phyloP scores from a whole-genome alignment of 2,797 vertebrate species.

The Melanotaenia parkinsoni region DNA sequence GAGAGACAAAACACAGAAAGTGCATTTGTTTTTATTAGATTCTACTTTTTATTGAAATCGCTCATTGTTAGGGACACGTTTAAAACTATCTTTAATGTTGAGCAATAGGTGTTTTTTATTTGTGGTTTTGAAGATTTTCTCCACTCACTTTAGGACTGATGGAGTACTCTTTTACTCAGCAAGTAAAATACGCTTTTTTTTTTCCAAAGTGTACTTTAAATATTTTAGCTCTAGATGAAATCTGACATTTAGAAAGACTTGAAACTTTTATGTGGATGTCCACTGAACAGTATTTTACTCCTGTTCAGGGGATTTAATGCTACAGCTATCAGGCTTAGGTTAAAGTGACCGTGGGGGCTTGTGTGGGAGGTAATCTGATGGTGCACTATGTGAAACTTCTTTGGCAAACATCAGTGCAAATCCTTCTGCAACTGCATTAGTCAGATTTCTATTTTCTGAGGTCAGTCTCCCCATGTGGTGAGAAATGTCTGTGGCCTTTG shows the following conservation, averaged over 20 bases:
- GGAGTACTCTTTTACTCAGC: no score
- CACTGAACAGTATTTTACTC: background rate
- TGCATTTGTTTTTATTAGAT: background rate
- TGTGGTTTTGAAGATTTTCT: no score
- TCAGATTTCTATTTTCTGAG: constrained; percentile 35
- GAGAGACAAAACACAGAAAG: background rate
- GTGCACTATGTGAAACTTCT: constrained; percentile 8
- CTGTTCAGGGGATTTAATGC: constrained; percentile 4
- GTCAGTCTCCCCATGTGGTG: constrained; percentile 13
- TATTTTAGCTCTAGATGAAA: background rate
- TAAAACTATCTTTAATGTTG: no score
- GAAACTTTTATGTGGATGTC: background rate
- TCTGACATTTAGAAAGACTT: background rate
- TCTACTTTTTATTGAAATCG: no score
- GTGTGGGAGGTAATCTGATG: constrained; percentile 33
- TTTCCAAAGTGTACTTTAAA: background rate
- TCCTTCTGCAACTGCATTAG: constrained; percentile 24
- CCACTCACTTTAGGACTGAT: no score
- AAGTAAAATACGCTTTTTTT: background rate
- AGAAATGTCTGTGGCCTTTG: constrained; percentile 34
- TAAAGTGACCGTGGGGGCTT: constrained; percentile 14
- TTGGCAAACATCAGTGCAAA: constrained; percentile 3
- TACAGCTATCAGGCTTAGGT: constrained; percentile 3
- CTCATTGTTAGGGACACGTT: no score
- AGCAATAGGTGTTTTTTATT: no score